These are phyloP conservation scores for Triplophysa siluroides DNA, from an alignment of 2,113 vertebrate genomes.

Conservation along the genomic window DNA sequence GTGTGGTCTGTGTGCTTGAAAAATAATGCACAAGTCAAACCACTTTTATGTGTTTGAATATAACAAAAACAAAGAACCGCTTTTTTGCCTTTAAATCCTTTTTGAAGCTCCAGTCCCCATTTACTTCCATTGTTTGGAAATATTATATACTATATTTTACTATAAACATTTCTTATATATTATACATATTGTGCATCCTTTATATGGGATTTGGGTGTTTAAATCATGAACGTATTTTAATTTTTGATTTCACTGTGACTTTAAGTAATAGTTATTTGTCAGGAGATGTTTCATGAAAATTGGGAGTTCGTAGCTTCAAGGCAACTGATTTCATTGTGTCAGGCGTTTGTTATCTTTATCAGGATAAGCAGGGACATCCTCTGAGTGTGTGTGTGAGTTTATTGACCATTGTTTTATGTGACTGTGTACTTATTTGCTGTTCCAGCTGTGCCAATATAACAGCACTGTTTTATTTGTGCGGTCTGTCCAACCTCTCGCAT, in stretches of 20 bases:
- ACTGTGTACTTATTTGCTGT: conserved; percentile 9
- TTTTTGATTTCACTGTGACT: background rate
- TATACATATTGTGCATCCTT: no score
- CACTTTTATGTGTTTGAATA: no score
- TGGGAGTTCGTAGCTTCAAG: background rate
- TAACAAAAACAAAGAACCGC: no score
- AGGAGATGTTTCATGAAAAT: background rate
- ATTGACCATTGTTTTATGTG: background rate
- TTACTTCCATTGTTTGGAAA: no score
- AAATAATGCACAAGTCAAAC: no score
- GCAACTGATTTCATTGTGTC: background rate
- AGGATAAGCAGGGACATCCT: background rate
- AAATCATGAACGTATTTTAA: no score
- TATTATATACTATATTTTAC: no score
- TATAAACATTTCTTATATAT: no score
- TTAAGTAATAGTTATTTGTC: conserved; percentile 32
- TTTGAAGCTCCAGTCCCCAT: no score
- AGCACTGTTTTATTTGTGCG: background rate
- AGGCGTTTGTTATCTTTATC: conserved; percentile 12
- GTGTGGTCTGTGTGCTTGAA: no score
- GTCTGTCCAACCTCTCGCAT: background rate
- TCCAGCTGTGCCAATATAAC: background rate
- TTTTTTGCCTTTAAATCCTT: no score
- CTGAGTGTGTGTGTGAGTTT: background rate
- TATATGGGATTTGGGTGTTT: no score